phyloP scores from a whole-genome alignment of 2,888 invertebrate genomes.

The Agrochola macilenta region DNA sequence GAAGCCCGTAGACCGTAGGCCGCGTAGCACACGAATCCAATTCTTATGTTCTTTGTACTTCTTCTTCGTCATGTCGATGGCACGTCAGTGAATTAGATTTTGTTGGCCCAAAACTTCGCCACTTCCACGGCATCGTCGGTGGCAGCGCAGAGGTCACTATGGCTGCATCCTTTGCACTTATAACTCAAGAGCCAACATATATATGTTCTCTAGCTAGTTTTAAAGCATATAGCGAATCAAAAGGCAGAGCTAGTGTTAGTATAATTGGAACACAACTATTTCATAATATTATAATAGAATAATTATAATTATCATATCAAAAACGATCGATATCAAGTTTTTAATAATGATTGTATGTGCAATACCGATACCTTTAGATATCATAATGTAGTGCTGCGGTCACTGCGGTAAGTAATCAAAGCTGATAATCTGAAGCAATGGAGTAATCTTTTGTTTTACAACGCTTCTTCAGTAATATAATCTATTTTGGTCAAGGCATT shows the following conservation, averaged over 20 bases:
- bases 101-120: not conserved
- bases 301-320: constrained; percentile 4
- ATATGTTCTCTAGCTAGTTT: not conserved
- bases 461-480: constrained; percentile 50
- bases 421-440: constrained; percentile 39
- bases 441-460: constrained; percentile 48
- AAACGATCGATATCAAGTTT: constrained; percentile 29
- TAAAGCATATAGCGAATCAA: not conserved
- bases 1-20: constrained; percentile 19
- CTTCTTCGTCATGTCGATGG: not conserved
- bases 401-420: constrained; percentile 28
- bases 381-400: constrained; percentile 19
- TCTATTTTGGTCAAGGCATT: constrained; percentile 59
- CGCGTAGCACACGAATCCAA: constrained; percentile 19
- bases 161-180: not conserved
- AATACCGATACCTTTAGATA: constrained; percentile 18
- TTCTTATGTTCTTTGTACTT: not conserved
- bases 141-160: not conserved
- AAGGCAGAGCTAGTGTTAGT: not conserved
- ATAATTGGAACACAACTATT: constrained; percentile 4
- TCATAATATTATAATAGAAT: not conserved
- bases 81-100: not conserved
- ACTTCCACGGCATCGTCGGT: not conserved
- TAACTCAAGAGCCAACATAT: not conserved
- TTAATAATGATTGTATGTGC: constrained; percentile 15